A percentile compares a stretch with the other conserved stretches of the same genome.
Evolutionary conservation across 1,140 invertebrate genomes (phyloP).

Genomic region (Laupala kohalensis): DNA sequence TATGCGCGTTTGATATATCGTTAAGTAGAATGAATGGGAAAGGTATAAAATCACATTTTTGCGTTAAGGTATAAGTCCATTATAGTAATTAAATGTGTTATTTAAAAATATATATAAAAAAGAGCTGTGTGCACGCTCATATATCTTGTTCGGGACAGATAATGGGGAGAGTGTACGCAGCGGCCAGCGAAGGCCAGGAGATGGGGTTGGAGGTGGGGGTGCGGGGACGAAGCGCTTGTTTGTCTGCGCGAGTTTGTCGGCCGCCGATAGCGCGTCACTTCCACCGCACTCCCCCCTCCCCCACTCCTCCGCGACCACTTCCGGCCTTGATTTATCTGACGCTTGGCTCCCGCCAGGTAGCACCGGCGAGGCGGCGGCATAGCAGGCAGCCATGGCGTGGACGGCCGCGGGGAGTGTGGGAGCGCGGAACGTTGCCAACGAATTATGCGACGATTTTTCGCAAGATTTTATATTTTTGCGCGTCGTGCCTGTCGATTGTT

Average conservation of each 20-base stretch:
- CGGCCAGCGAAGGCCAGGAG: too few relatives aligned
- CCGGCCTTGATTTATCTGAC: conserved; percentile 29
- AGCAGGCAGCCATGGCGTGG: too few relatives aligned
- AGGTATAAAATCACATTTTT: conserved; percentile 12
- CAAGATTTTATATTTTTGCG: neutral
- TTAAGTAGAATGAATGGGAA: conserved; percentile 13
- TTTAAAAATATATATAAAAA: conserved; percentile 1
- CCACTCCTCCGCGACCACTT: conserved; percentile 21
- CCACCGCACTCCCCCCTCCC: conserved; percentile 18
- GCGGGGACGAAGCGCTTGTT: too few relatives aligned
- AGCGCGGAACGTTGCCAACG: neutral
- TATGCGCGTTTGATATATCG: conserved; percentile 13
- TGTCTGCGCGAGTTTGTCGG: neutral
- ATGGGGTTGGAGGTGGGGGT: too few relatives aligned
- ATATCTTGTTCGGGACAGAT: neutral
- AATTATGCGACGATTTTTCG: neutral
- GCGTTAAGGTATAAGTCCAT: conserved; percentile 10
- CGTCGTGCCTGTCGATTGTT: too few relatives aligned
- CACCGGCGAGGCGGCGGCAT: too few relatives aligned
- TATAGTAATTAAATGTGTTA: conserved; percentile 13
- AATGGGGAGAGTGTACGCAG: neutral
- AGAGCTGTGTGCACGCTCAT: neutral
- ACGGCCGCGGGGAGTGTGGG: too few relatives aligned
- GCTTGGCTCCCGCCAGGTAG: neutral
- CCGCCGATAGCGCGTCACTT: conserved; percentile 1